phyloP scores from a whole-genome alignment of 2,113 vertebrate species.

The Tamias sibiricus region DNA sequence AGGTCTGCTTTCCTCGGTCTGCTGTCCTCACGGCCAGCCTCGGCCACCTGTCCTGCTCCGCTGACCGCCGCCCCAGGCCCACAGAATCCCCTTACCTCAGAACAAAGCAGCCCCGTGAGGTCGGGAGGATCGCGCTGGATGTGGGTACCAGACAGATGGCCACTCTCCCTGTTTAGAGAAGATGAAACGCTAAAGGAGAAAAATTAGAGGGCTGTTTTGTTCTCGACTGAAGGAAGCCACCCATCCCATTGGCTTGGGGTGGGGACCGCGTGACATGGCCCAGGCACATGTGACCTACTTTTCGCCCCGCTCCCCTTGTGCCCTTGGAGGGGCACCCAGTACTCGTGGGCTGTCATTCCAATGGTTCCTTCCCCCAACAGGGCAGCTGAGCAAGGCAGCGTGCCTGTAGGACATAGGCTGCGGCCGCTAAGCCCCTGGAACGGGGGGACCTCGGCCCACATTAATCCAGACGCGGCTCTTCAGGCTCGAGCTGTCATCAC shows the following conservation, averaged over 20 bases:
- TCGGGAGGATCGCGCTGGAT: slow-evolving; percentile 80
- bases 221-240: slow-evolving; percentile 80
- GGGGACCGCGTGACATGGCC: slow-evolving; percentile 87
- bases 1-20: background rate
- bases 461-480: background rate
- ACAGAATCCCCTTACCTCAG: slow-evolving; percentile 87
- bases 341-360: slow-evolving; percentile 81
- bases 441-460: background rate
- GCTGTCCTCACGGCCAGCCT: background rate
- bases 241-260: slow-evolving; percentile 90
- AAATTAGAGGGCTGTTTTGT: slow-evolving; percentile 86
- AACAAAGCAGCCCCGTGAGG: slow-evolving; percentile 79
- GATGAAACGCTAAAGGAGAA: slow-evolving; percentile 86
- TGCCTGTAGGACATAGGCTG: slow-evolving; percentile 81
- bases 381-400: slow-evolving; percentile 82
- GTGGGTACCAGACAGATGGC: slow-evolving; percentile 86
- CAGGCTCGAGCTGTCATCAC: background rate
- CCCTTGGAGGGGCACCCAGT: slow-evolving; percentile 84
- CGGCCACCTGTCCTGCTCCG: background rate
- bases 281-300: slow-evolving; percentile 90
- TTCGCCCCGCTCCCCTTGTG: slow-evolving; percentile 85
- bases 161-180: slow-evolving; percentile 87
- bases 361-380: slow-evolving; percentile 76
- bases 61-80: background rate
- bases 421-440: slow-evolving; percentile 44